Percentiles rank a stretch among this genome's conserved stretches.
phyloP scores from a whole-genome alignment of 2,888 invertebrate species.

The Cerastis leucographa region DNA sequence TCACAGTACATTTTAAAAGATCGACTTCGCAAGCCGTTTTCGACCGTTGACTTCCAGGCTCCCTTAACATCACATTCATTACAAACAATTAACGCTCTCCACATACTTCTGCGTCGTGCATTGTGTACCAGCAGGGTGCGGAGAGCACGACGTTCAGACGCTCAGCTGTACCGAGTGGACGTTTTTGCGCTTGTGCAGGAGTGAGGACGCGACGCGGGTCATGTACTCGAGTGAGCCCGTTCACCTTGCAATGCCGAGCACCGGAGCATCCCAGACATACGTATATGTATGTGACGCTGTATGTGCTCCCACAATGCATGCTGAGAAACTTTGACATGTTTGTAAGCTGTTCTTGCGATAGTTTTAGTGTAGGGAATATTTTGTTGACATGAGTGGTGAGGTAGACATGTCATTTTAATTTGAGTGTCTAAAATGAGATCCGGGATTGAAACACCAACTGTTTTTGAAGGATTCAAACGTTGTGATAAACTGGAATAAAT shows the following conservation, averaged over 20 bases:
- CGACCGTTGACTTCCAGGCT: background rate
- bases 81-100: background rate
- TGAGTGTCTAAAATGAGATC: too few relatives aligned
- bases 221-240: conserved; percentile 75
- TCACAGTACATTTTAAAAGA: background rate
- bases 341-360: background rate
- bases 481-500: background rate
- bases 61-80: background rate
- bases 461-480: background rate
- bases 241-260: conserved; percentile 88
- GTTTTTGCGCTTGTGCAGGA: conserved; percentile 70
- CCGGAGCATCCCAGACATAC: conserved; percentile 70
- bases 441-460: background rate
- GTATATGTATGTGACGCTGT: conserved; percentile 26
- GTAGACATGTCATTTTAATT: background rate
- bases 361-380: background rate
- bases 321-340: background rate
- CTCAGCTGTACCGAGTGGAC: conserved; percentile 67
- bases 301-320: conserved; percentile 5
- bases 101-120: background rate
- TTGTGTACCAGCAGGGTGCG: conserved; percentile 22
- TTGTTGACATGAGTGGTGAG: background rate
- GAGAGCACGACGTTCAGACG: conserved; percentile 13
- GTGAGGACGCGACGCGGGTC: conserved; percentile 59
- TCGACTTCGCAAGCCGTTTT: background rate